Conservation (phyloP, 1,140 invertebrate species). For the Drosophila pruinosa region DNA sequence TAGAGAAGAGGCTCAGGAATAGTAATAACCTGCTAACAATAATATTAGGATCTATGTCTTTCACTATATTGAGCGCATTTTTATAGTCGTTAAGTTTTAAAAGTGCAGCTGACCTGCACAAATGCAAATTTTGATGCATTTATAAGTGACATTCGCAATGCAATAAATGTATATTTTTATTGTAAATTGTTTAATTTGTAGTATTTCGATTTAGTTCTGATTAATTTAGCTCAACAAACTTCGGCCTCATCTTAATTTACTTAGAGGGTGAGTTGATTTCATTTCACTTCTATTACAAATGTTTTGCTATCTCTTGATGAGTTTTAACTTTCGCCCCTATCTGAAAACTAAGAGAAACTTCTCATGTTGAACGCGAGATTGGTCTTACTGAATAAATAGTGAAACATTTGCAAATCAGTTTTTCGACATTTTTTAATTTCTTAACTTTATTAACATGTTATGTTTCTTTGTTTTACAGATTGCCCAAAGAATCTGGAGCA, state of each 20-base stretch:
- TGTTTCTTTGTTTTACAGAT: background rate
- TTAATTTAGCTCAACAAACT: constrained; percentile 10
- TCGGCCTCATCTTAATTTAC: background rate
- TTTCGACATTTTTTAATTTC: too few relatives aligned
- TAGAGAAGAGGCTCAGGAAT: constrained; percentile 79
- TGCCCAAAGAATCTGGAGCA: background rate
- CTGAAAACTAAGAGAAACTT: constrained; percentile 50
- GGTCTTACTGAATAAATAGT: constrained; percentile 38
- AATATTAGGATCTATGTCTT: constrained; percentile 36
- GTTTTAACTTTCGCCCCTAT: constrained; percentile 56
- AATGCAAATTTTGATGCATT: constrained; percentile 61
- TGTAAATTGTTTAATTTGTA: constrained; percentile 30
- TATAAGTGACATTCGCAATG: constrained; percentile 76
- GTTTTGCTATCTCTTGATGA: constrained; percentile 43
- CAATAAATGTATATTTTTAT: constrained; percentile 73
- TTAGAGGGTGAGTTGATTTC: constrained; percentile 29
- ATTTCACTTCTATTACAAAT: background rate
- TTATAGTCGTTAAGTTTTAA: constrained; percentile 66
- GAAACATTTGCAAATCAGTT: too few relatives aligned
- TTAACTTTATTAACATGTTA: too few relatives aligned
- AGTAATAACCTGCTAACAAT: constrained; percentile 25
- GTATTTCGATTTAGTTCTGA: constrained; percentile 13
- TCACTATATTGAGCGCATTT: constrained; percentile 35
- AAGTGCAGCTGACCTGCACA: constrained; percentile 34
- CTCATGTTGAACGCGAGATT: constrained; percentile 49